A percentile compares a stretch with the other conserved stretches of the same genome.
phyloP scores from a whole-genome alignment of 2,888 invertebrate species.

The Norana najaformis region DNA sequence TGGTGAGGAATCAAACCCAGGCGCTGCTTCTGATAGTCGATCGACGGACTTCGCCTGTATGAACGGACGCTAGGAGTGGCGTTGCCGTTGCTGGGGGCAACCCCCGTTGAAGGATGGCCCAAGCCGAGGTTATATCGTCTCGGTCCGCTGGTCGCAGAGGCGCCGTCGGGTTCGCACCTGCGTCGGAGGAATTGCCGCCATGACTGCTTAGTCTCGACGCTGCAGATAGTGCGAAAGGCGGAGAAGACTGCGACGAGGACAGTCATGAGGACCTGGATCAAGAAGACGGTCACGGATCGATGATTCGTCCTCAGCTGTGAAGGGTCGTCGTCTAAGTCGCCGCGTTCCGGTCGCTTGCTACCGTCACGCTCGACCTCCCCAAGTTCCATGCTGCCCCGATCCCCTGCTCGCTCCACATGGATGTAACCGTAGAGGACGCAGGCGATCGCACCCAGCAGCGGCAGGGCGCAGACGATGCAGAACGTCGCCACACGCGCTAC shows the following conservation, averaged over 20 bases:
- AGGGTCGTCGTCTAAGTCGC: not conserved
- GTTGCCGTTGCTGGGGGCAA: not conserved
- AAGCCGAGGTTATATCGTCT: not conserved
- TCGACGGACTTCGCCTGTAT: not conserved
- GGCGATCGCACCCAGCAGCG: not conserved
- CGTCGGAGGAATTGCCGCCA: not conserved
- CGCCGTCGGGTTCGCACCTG: not conserved
- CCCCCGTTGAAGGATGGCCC: not conserved
- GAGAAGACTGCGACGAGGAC: not conserved
- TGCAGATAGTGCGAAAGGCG: not conserved
- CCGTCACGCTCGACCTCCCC: not conserved
- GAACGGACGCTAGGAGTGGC: constrained; percentile 13
- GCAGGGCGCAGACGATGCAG: not conserved
- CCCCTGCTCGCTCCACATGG: not conserved
- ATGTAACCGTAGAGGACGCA: not conserved
- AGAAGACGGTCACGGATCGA: not conserved
- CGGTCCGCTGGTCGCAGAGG: not conserved
- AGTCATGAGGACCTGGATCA: not conserved
- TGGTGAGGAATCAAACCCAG: not conserved
- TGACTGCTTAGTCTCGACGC: not conserved
- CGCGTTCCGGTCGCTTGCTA: not conserved
- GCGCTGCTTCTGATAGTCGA: not conserved
- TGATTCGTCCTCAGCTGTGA: not conserved
- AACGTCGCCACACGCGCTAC: not conserved
- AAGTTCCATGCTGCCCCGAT: not conserved